Conservation (phyloP, 2,113 vertebrate genomes). For the Misgurnus mizolepis region DNA sequence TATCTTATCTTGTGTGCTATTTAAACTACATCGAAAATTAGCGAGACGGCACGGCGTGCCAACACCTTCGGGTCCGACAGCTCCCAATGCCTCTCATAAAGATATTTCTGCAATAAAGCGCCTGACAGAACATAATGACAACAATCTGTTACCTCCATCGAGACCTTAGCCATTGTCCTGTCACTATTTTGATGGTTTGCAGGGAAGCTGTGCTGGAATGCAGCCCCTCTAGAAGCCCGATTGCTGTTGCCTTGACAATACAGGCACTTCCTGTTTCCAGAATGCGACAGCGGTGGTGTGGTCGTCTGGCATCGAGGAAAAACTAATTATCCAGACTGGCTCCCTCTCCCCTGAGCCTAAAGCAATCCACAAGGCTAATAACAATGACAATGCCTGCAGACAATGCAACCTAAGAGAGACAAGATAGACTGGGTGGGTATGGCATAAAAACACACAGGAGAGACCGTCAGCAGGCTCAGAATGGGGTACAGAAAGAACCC, state of each 20-base stretch:
- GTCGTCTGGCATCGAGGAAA: constrained; percentile 67
- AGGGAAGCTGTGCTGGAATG: constrained; percentile 63
- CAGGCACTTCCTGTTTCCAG: constrained; percentile 70
- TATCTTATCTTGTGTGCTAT: constrained; percentile 10
- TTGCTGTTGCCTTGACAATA: constrained; percentile 66
- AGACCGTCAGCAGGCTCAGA: not conserved
- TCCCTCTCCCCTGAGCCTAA: constrained; percentile 60
- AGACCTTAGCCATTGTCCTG: constrained; percentile 35
- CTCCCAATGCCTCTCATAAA: constrained; percentile 29
- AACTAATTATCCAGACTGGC: constrained; percentile 74
- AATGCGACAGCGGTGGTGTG: constrained; percentile 52
- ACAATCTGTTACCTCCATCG: constrained; percentile 31
- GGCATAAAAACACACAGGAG: constrained; percentile 30
- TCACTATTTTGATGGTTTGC: constrained; percentile 43
- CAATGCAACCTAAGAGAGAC: constrained; percentile 57
- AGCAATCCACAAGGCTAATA: constrained; percentile 72
- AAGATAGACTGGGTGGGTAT: constrained; percentile 50
- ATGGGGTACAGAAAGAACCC: not conserved
- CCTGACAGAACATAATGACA: constrained; percentile 43
- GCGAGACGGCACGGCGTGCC: not conserved
- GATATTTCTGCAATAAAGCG: constrained; percentile 30
- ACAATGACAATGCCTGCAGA: constrained; percentile 68
- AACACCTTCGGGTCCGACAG: not conserved
- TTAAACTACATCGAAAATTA: not conserved
- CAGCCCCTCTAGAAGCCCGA: constrained; percentile 43